Evolutionary conservation across 2,888 invertebrate species (phyloP), one percentile per base, ranked within the genome.

Genomic region (Hypsopygia costalis): DNA sequence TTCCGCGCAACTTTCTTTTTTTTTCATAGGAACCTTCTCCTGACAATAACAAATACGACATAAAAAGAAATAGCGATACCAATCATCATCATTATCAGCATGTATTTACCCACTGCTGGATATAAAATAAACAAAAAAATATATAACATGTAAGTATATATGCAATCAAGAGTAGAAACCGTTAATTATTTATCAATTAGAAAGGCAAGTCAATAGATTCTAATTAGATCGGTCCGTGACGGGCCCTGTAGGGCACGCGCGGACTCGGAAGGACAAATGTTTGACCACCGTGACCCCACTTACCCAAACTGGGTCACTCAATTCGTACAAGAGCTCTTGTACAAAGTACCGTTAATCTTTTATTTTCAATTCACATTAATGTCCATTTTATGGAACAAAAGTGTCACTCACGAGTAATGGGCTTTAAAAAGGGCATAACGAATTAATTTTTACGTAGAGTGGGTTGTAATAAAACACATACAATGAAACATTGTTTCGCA

Each of bases 201-300:
- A 25, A 25, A n/a, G 25, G 25, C 21, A 40, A 29, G 16, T 41
- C 58, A 66, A 69, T 66, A 65, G 62, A 66, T 71, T 66, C 51
- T 68, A 74, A 77, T 78, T 73, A 73, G 11, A 73, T 70, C 62
- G 58, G 56, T 3, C 59, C 59, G 61, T 53, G 63, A 33, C 58
- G 54, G 47, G 55, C 51, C 16, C 16, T 16, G 4, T 16, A 16
- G 3, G 62, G 61, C 65, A 58, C 69, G 74, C 77, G n/a, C 78
- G 74, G 75, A 72, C 58, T 69, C 55, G 58, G 65, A 63, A 64
- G 62, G 67, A 60, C 62, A 65, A 62, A 69, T 70, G 66, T 68
- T 60, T 55, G 56, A 57, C 51, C 60, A 46, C 39, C 39, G 39
- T 43, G 48, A 47, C 52, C 48, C 55, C 54, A 51, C 62, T 62